A percentile compares a stretch with the other conserved stretches of the same genome.
These are phyloP conservation scores for Canis aureus DNA, from an alignment of 2,113 vertebrate species.

Conservation along the genomic window DNA sequence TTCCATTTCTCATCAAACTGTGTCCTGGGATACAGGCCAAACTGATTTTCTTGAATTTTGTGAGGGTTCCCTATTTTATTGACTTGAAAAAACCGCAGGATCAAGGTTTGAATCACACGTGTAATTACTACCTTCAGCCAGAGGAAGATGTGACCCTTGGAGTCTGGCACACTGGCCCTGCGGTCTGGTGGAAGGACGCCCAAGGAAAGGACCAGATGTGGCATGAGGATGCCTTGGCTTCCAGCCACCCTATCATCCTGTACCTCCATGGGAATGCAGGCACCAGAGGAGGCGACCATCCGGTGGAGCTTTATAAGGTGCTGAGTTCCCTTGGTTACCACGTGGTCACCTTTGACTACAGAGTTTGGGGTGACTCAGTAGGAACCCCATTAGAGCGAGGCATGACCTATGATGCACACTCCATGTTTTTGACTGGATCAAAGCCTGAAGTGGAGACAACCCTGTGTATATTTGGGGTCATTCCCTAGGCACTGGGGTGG, in stretches of 20 bases:
- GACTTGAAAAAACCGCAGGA: constrained; percentile 96
- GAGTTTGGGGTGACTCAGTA: constrained; percentile 94
- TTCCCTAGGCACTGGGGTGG: constrained; percentile 98
- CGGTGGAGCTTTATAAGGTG: too few species aligned
- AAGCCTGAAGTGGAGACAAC: constrained; percentile 91
- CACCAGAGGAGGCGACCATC: constrained; percentile 90
- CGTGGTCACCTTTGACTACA: too few species aligned
- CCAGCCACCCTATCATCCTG: constrained; percentile 92
- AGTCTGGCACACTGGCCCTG: constrained; percentile 97
- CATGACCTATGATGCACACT: constrained; percentile 96
- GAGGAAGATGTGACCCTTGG: constrained; percentile 93
- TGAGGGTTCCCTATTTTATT: constrained; percentile 96
- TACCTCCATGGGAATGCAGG: constrained; percentile 98
- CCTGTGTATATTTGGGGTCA: constrained; percentile 98
- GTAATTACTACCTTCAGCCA: constrained; percentile 97
- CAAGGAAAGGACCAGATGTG: constrained; percentile 93
- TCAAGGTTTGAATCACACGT: constrained; percentile 97
- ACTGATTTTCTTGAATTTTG: constrained; percentile 98
- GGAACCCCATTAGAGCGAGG: constrained; percentile 94
- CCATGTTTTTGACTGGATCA: constrained; percentile 97
- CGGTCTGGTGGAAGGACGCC: constrained; percentile 94
- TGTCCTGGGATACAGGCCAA: constrained; percentile 98
- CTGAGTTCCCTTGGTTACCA: too few species aligned
- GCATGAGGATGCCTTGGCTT: constrained; percentile 92
- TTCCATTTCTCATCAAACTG: constrained; percentile 95